Evolutionary conservation across 2,113 vertebrate species (phyloP), one percentile per base, ranked within the genome.

Genomic region (Dasyprocta punctata): DNA sequence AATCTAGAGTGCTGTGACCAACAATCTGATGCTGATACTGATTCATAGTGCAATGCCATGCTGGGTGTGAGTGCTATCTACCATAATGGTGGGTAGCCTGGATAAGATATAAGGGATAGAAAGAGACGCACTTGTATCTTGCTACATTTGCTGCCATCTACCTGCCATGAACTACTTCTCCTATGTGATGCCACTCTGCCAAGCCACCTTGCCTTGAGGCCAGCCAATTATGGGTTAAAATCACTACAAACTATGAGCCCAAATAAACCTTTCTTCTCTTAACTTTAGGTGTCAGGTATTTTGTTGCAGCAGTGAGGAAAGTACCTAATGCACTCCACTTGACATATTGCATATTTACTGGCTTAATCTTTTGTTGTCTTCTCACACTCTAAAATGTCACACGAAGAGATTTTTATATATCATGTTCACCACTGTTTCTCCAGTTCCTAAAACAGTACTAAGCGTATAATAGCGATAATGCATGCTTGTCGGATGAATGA

Each of bases 361-460:
- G 13, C 49, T 91, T 60, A 89, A 6, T 85, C 75, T 22, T 90
- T 94, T 75, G 28, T 60, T 91, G 5, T 93, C 56, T 92, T 89
- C 38, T 87, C 60, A 33, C 33, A 89, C 9, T 89, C 56, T 93
- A 13, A 47, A 81, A 89, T 95, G 8, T 11, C 33, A 30, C 8
- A 93, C 56, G 28, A 81, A 91, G 49, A 10, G 10, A 56, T 36
- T 86, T 95, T 91, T 94, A 54, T 63, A n/a, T 94, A 22, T 20
- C n/a, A 85, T 67, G 14, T 81, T 84, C 30, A 67, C 7, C 38
- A 41, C 3, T 77, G 10, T n/a, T 83, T 96, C 11, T n/a, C 7
- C 26, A 52, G 77, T 52, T 3, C 30, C 28, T 33, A 52, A 52
- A 33, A 52, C 8, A 49, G 77, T 52, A 33, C 47, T 14, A 36